Evolutionary conservation across 2,888 invertebrate genomes (phyloP), one percentile per base, ranked within the genome.

Genomic region (Creontiades dilutus): DNA sequence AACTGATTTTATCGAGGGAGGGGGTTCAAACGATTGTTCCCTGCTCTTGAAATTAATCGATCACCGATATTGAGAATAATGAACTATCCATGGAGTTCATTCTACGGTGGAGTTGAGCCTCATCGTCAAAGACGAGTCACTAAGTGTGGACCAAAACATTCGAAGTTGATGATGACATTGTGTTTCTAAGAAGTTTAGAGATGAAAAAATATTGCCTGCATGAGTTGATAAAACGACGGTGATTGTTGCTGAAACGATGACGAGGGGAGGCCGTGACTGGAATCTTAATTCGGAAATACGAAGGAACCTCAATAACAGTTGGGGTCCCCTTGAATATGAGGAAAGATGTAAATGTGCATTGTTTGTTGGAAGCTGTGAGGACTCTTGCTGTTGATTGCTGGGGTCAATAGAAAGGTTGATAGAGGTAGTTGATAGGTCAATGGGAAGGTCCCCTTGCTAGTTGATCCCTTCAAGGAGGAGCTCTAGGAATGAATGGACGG

Each of bases 371-470:
- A 86, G 85, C 82, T 82, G 82, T 82, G 82, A 82, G 55, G 82
- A 78, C 82, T 82, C 82, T 27, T 27, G 82, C 48, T 52, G 82
- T 82, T 52, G 55, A 86, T 86, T 75, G 75, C 19, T 4, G 57
- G 85, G 68, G 85, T 86, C 86, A 75, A 86, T 68, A 48, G 68
- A 75, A 68, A 86, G 85, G 86, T 86, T 86, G 86, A 86, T 86
- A n/a, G 86, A 86, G 86, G 86, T 86, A 86, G 86, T 86, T 86
- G 86, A 86, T 86, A 75, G 86, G 86, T 86, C 86, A 86, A 86
- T 86, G 82, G 23, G 82, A 52, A 86, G 86, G 86, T 68, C 86
- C 68, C 27, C 86, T 68, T 37, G 86, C 86, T 86, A 86, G 86
- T 86, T 86, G 75, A 68, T 86, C 85, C 57, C 85, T 57, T 47